A percentile compares a stretch with the other conserved stretches of the same genome.
These are phyloP conservation scores for Achlya flavicornis DNA, from an alignment of 2,888 invertebrate species.

Conservation along the genomic window DNA sequence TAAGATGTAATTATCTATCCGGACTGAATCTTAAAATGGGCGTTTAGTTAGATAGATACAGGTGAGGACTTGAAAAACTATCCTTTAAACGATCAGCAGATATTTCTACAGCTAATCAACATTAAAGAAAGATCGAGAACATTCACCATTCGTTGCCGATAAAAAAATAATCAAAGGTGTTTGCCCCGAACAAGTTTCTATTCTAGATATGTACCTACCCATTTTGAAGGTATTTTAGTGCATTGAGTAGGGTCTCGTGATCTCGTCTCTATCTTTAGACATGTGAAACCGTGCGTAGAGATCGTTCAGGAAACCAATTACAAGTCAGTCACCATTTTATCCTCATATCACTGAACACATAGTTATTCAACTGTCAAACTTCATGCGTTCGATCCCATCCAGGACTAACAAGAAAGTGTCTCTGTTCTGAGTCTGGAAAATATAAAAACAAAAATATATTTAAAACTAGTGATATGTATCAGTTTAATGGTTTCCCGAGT, in stretches of 20 bases:
- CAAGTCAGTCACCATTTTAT: not conserved
- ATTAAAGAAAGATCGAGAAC: not conserved
- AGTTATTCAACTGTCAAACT: not conserved
- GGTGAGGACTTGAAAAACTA: too few relatives aligned
- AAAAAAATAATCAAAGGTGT: not conserved
- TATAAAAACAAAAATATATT: too few relatives aligned
- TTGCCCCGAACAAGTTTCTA: not conserved
- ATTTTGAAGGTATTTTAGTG: not conserved
- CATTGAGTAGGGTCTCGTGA: not conserved
- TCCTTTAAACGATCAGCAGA: too few relatives aligned
- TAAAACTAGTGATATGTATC: too few relatives aligned
- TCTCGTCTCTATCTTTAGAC: not conserved
- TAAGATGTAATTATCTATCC: too few relatives aligned
- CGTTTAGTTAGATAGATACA: too few relatives aligned
- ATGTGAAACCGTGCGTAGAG: slow-evolving; percentile 5
- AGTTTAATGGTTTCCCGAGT: too few relatives aligned
- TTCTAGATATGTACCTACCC: not conserved
- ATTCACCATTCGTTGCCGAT: not conserved
- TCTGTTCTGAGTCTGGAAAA: too few relatives aligned
- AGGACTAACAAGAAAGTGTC: too few relatives aligned
- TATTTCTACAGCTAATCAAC: too few relatives aligned
- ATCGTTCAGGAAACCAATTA: not conserved
- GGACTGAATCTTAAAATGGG: too few relatives aligned
- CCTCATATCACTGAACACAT: not conserved
- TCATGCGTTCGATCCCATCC: not conserved